A percentile compares a stretch with the other conserved stretches of the same genome.
phyloP scores from a whole-genome alignment of 2,797 vertebrate species.

The Lemur catta region DNA sequence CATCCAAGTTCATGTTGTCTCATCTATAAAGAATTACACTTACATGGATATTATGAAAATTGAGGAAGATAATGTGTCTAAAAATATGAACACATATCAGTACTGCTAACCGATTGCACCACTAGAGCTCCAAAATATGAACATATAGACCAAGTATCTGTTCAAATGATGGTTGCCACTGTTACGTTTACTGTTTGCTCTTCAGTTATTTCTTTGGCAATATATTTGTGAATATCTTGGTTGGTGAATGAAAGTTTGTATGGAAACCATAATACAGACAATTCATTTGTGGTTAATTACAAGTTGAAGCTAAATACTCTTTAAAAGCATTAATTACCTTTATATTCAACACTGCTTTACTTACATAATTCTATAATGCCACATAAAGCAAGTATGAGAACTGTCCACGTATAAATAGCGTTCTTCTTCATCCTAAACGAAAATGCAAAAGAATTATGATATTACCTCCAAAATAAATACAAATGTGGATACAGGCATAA shows the following conservation, averaged over 20 bases:
- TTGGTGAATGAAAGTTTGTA: constrained; percentile 22
- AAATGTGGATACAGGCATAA: not conserved
- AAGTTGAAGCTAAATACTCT: not conserved
- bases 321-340: constrained; percentile 28
- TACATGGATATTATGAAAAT: not conserved
- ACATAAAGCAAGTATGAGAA: constrained; percentile 67
- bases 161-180: not conserved
- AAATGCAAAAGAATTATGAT: constrained; percentile 11
- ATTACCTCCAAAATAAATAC: not conserved
- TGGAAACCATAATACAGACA: constrained; percentile 13
- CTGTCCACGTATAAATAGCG: constrained; percentile 24
- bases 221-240: constrained; percentile 27
- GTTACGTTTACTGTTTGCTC: constrained; percentile 8
- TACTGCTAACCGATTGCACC: too few relatives aligned
- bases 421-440: constrained; percentile 48
- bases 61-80: not conserved
- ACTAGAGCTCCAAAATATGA: not conserved
- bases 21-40: not conserved
- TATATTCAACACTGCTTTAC: constrained; percentile 5
- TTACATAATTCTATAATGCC: constrained; percentile 61
- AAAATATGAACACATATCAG: not conserved
- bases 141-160: not conserved
- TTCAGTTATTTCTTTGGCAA: constrained; percentile 3
- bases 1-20: not conserved
- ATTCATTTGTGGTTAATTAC: not conserved